phyloP scores from a whole-genome alignment of 2,797 vertebrate species.

The Linurgus olivaceus region DNA sequence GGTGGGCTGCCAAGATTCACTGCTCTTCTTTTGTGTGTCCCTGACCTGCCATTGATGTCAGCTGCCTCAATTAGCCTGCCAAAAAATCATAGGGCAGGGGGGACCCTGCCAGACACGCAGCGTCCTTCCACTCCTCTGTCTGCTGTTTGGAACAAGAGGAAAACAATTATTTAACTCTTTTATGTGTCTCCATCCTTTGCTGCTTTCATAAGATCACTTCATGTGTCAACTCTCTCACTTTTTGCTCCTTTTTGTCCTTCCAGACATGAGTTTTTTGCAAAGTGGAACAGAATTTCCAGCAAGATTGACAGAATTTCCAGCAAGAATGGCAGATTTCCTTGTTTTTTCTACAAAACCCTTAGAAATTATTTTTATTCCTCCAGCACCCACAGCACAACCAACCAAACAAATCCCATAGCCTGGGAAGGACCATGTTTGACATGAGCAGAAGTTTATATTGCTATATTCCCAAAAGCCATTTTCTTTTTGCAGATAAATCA shows the following conservation, averaged over 20 bases:
- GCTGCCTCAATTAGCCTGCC: background rate
- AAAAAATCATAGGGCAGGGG: constrained; percentile 4
- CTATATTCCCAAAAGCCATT: background rate
- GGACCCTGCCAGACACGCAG: background rate
- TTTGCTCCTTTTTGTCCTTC: background rate
- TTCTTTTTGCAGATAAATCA: background rate
- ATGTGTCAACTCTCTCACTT: background rate
- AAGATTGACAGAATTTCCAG: background rate
- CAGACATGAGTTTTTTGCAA: background rate
- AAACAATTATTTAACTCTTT: background rate
- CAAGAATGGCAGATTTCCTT: background rate
- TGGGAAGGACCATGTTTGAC: background rate
- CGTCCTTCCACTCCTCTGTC: background rate
- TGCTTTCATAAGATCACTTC: background rate
- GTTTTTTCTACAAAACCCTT: background rate
- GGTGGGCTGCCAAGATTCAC: background rate
- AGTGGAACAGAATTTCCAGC: background rate
- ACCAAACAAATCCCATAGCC: background rate
- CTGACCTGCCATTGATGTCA: constrained; percentile 4
- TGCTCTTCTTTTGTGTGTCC: background rate
- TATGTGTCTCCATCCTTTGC: background rate
- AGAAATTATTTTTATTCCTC: background rate
- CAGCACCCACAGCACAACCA: background rate
- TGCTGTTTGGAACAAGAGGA: background rate
- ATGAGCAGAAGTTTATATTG: background rate